Conservation (phyloP, 2,797 vertebrate genomes). For the Sebastes reedi region DNA sequence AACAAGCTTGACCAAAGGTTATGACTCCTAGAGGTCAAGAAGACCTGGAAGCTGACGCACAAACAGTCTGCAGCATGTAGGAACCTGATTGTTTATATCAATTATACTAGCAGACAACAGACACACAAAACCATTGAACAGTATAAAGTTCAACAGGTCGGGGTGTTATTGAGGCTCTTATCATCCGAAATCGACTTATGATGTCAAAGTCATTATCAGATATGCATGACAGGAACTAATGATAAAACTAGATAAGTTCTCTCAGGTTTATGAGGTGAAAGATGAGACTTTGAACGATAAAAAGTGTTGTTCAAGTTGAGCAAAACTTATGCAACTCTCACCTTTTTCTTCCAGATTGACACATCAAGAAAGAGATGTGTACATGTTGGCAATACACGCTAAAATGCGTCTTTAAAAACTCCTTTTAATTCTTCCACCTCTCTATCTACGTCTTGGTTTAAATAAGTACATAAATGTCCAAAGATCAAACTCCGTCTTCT, state of each 20-base stretch:
- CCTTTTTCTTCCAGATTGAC: neutral
- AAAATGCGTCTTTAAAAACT: neutral
- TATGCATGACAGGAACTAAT: neutral
- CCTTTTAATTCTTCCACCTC: neutral
- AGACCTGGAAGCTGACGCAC: conserved; percentile 16
- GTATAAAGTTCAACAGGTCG: neutral
- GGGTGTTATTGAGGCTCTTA: neutral
- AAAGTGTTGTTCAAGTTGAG: conserved; percentile 8
- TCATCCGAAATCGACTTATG: neutral
- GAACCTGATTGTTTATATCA: conserved; percentile 22
- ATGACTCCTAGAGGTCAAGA: conserved; percentile 16
- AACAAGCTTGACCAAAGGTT: conserved; percentile 42
- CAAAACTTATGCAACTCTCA: conserved; percentile 35
- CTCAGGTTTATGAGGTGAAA: conserved; percentile 4
- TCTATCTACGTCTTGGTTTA: neutral
- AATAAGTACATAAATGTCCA: neutral
- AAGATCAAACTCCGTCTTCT: neutral
- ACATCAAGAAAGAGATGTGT: neutral
- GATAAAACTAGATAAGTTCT: conserved; percentile 43
- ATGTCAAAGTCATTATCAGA: neutral
- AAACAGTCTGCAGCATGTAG: neutral
- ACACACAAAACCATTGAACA: neutral
- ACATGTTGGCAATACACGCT: neutral
- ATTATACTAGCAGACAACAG: neutral
- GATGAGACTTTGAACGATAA: conserved; percentile 56